These are phyloP conservation scores for Aphis gossypii DNA, from an alignment of 1,140 invertebrate genomes.

Conservation along the genomic window DNA sequence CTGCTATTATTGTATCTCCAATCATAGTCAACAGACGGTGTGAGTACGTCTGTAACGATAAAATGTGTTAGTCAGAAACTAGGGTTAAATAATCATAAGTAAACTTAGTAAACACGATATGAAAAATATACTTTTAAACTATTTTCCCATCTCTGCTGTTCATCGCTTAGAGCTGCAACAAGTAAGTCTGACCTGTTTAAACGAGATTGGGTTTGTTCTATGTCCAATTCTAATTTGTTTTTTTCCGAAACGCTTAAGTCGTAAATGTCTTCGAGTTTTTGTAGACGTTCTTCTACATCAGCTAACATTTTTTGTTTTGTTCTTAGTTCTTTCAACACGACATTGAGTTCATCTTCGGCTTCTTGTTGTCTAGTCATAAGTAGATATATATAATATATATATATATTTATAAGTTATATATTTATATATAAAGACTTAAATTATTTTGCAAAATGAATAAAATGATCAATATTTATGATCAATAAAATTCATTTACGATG, in stretches of 20 bases:
- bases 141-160: slow-evolving; percentile 63
- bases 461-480: neutral
- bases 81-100: neutral
- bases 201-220: slow-evolving; percentile 78
- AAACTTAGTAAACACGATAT: no score
- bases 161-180: slow-evolving; percentile 83
- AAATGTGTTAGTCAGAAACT: neutral
- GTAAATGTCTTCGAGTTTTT: slow-evolving; percentile 75
- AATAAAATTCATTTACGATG: no score
- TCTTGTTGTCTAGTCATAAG: slow-evolving; percentile 72
- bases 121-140: slow-evolving; percentile 68
- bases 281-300: slow-evolving; percentile 73
- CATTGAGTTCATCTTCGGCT: slow-evolving; percentile 74
- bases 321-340: slow-evolving; percentile 76
- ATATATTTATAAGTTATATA: neutral
- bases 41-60: neutral
- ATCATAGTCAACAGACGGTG: slow-evolving; percentile 59
- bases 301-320: slow-evolving; percentile 82
- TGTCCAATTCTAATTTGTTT: slow-evolving; percentile 70
- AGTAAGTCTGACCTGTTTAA: slow-evolving; percentile 81
- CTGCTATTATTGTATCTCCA: slow-evolving; percentile 83
- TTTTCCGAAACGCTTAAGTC: slow-evolving; percentile 70
- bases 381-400: neutral
- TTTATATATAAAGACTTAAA: neutral
- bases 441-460: neutral